Percentiles rank a stretch among this genome's conserved stretches.
Evolutionary conservation across 2,888 invertebrate genomes (phyloP).

Genomic region (Drosophila pseudotakahashii): DNA sequence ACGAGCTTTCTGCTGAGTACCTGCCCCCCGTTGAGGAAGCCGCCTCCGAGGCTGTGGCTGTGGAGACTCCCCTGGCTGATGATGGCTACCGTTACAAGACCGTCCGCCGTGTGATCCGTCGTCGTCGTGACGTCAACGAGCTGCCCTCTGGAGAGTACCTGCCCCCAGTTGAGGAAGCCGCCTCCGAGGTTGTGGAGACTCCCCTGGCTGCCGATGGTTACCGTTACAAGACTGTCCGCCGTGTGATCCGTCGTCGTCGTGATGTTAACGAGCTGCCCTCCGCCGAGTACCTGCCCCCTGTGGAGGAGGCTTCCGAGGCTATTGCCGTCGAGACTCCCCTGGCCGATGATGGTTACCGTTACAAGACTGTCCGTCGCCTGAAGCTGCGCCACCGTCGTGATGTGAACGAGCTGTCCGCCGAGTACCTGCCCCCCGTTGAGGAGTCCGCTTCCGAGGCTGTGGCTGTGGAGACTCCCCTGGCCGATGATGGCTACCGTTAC

Average conservation of each 20-base stretch:
- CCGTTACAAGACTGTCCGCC: slow-evolving; percentile 60
- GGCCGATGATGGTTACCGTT: slow-evolving; percentile 58
- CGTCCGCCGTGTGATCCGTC: slow-evolving; percentile 62
- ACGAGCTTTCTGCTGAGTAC: slow-evolving; percentile 50
- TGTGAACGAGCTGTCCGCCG: slow-evolving; percentile 64
- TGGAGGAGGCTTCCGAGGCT: slow-evolving; percentile 39
- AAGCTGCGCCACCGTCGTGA: slow-evolving; percentile 63
- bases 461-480: slow-evolving; percentile 48
- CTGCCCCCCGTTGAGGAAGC: slow-evolving; percentile 46
- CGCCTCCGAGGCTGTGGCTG: slow-evolving; percentile 28
- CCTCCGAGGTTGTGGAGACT: slow-evolving; percentile 34
- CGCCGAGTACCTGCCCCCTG: slow-evolving; percentile 69
- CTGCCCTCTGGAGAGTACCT: slow-evolving; percentile 63
- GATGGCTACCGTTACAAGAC: slow-evolving; percentile 77
- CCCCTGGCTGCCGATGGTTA: slow-evolving; percentile 57
- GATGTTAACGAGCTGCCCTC: slow-evolving; percentile 65
- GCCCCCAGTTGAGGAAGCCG: slow-evolving; percentile 49
- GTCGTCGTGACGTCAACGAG: slow-evolving; percentile 75
- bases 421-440: slow-evolving; percentile 69
- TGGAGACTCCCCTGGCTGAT: slow-evolving; percentile 53
- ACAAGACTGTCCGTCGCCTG: slow-evolving; percentile 52
- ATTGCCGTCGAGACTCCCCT: slow-evolving; percentile 41
- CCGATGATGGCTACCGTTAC: slow-evolving; percentile 75
- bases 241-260: slow-evolving; percentile 60
- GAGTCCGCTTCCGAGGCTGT: slow-evolving; percentile 36